Base-by-base conservation (phyloP, 2,888 invertebrate species). In the Saturnia pavonia region DNA sequence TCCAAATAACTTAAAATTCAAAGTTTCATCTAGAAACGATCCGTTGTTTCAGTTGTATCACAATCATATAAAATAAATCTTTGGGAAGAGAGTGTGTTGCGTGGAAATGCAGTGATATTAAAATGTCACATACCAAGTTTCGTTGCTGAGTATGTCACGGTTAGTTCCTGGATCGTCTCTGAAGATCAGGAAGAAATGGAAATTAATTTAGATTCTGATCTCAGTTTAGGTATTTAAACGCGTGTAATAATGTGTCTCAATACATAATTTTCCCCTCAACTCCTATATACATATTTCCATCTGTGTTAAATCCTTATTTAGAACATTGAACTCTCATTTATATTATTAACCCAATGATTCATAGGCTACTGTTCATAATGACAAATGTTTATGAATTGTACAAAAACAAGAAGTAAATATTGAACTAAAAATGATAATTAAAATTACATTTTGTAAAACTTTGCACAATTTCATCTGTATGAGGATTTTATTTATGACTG, bases 91-190 rank as follows among this genome's bases (percentile, higher is more conserved):
- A 97, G 98, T 92, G 97, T 98, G 76, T 95, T 98, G 82, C 96
- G 97, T 86, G 98, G 98, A 83, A 98, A 98, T 94, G 96, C 97
- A 81, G 98, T 97, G 82, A 97, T 98, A 90, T 94, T 98, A 84
- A 98, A 98, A 95, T 98, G 98, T 94, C 97, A 97, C 92, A 97
- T 98, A 91, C 98, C 98, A 84, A 97, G 97, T 95, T 98, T 98
- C 94, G 97, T 98, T 83, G 96, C 97, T 87, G 98, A 98, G 94
- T 98, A 97, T 94, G 97, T 98, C 82, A 95, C 95, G 85, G 96
- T 98, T 82, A 96, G 96, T 83, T 96, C 97, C 85, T 98, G 98
- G 98, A 95, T 97, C 85, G 96, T 97, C 91, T 96, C 97, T 66
- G 82, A 84, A 80, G 87, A 87, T 54, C 80, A 77, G 51, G 88